Conservation (phyloP, 2,888 invertebrate genomes). For the Acrobasis repandana region DNA sequence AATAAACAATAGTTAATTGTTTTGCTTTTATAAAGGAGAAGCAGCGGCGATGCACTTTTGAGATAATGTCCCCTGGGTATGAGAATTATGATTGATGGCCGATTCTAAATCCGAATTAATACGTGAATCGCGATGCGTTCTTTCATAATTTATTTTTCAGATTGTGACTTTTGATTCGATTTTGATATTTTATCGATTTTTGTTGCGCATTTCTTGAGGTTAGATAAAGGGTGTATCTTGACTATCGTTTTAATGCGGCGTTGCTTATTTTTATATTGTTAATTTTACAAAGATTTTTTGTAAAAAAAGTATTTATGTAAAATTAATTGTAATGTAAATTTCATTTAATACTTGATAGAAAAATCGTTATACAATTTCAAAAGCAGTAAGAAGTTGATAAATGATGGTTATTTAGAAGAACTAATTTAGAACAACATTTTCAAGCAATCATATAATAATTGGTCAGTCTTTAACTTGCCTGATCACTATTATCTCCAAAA, state of each 20-base stretch:
- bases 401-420: too few species aligned
- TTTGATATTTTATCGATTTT: conserved; percentile 54
- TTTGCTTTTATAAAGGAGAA: conserved; percentile 30
- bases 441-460: too few species aligned
- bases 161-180: conserved; percentile 48
- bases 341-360: too few species aligned
- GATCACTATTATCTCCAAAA: too few species aligned
- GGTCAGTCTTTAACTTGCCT: too few species aligned
- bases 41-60: conserved; percentile 52
- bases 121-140: conserved; percentile 62
- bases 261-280: background rate
- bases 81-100: conserved; percentile 74
- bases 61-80: conserved; percentile 63
- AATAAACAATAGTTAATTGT: conserved; percentile 67
- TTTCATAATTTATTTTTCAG: conserved; percentile 71
- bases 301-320: too few species aligned
- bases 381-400: too few species aligned
- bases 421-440: too few species aligned
- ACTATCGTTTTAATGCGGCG: conserved; percentile 14
- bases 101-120: conserved; percentile 68
- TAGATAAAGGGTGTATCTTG: conserved; percentile 32
- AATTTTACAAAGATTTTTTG: background rate
- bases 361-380: too few species aligned
- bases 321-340: too few species aligned
- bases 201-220: conserved; percentile 43